Base-by-base conservation (phyloP, 1,140 invertebrate genomes). In the Drosophila kikkawai region DNA sequence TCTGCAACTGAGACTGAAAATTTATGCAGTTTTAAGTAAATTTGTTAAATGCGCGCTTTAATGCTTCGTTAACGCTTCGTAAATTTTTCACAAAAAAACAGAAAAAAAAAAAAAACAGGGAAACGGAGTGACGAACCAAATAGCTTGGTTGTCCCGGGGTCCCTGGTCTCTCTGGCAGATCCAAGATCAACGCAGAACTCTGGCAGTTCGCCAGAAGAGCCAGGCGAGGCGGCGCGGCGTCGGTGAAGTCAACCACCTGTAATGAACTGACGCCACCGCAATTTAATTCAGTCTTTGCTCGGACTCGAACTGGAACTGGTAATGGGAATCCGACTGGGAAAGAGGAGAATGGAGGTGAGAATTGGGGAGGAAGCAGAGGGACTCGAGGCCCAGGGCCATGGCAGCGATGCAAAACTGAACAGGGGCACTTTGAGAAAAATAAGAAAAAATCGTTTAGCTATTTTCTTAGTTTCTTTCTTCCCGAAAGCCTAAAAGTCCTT, bases 1-100 rank as follows among this genome's bases (percentile, higher is more conserved):
- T 26, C 45, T 55, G 45, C 60, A 34, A 41, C 61, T 34, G 39
- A 45, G 75, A 58, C 67, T 66, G 63, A 63, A 88, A 91, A 91
- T 91, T 91, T 91, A 91, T 91, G 88, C 88, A 91, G 80, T 91
- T 91, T 91, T 91, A 91, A 91, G 90, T 91, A 91, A 91, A 91
- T 91, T 91, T 91, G 90, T 91, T 91, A 91, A 91, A 91, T 91
- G 90, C 91, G 82, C 90, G 90, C 90, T 91, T 91, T 91, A 92
- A 91, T 91, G 90, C 82, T 91, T 91, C 90, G 90, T 91, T 91
- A 91, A 91, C 90, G 85, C 90, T 91, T 91, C 85, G 80, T 91
- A 91, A 91, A 91, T 87, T 91, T 91, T 82, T 83, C 85, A 90
- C 81, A 88, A 85, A 86, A 77, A 78, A 44, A 63, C 22, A 22